Evolutionary conservation across 2,888 invertebrate genomes (phyloP).

Genomic region (Coremacera marginata): DNA sequence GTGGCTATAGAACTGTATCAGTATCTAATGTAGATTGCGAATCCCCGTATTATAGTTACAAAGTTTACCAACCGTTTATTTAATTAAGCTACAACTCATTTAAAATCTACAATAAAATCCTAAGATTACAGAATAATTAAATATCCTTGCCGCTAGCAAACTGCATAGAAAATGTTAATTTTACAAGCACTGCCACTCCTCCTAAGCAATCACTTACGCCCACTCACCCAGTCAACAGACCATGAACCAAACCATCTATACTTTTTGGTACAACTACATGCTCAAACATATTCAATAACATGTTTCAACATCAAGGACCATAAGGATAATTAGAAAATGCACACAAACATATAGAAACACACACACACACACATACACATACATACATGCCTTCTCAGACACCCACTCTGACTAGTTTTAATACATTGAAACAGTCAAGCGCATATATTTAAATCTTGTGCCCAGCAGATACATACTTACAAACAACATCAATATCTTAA

Average conservation of each 20-base stretch:
- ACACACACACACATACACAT: not conserved
- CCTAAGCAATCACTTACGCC: not conserved
- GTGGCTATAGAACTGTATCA: no score
- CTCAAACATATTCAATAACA: constrained; percentile 35
- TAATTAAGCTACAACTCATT: no score
- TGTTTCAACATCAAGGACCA: constrained; percentile 43
- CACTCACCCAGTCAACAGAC: not conserved
- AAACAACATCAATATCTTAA: constrained; percentile 24
- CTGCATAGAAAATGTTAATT: constrained; percentile 24
- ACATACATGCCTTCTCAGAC: not conserved
- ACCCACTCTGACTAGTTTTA: not conserved
- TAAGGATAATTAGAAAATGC: constrained; percentile 53
- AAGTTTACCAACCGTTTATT: no score
- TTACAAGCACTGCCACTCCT: not conserved
- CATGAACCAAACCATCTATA: not conserved
- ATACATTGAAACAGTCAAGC: not conserved
- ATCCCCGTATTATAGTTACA: no score
- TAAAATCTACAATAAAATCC: no score
- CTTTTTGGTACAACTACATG: not conserved
- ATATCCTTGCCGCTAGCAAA: constrained; percentile 11
- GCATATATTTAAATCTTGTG: constrained; percentile 8
- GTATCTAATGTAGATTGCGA: no score
- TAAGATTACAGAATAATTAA: not conserved
- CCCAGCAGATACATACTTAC: not conserved
- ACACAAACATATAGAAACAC: not conserved